Percentiles rank a stretch among this genome's conserved stretches.
phyloP scores from a whole-genome alignment of 2,113 vertebrate genomes.

The Brevimyrus niger region DNA sequence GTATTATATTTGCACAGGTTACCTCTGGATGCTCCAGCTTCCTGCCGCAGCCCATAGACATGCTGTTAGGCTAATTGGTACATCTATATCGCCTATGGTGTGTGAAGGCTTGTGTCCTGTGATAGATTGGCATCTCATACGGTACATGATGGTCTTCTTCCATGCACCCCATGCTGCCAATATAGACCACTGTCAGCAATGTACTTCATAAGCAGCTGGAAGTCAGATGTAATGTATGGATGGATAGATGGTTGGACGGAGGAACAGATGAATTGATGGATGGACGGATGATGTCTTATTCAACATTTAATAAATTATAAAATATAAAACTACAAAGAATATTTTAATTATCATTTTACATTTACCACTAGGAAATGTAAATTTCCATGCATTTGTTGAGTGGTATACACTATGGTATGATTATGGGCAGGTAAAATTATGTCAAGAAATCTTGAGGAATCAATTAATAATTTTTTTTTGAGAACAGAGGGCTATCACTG shows the following conservation, averaged over 20 bases:
- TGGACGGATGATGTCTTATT: not conserved
- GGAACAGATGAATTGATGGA: not conserved
- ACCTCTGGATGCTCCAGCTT: not conserved
- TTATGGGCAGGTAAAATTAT: not conserved
- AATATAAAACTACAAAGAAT: not conserved
- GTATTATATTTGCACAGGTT: not conserved
- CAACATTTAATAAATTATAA: not conserved
- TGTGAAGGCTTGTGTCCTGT: not conserved
- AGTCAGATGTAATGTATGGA: not conserved
- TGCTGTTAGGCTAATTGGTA: not conserved
- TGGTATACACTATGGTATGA: not conserved
- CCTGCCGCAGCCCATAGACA: not conserved
- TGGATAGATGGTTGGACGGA: not conserved
- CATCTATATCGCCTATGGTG: not conserved
- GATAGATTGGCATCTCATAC: not conserved
- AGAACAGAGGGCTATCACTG: not conserved
- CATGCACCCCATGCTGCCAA: not conserved
- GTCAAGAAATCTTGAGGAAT: not conserved
- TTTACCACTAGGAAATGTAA: not conserved
- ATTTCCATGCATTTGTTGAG: not conserved
- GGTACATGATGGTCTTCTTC: not conserved
- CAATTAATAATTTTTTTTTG: not conserved
- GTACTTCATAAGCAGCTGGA: not conserved
- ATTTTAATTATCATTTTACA: not conserved
- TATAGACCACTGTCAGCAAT: not conserved